A percentile compares a stretch with the other conserved stretches of the same genome.
These are phyloP conservation scores for Monarcha castaneiventris DNA, from an alignment of 2,113 vertebrate genomes.

Conservation along the genomic window DNA sequence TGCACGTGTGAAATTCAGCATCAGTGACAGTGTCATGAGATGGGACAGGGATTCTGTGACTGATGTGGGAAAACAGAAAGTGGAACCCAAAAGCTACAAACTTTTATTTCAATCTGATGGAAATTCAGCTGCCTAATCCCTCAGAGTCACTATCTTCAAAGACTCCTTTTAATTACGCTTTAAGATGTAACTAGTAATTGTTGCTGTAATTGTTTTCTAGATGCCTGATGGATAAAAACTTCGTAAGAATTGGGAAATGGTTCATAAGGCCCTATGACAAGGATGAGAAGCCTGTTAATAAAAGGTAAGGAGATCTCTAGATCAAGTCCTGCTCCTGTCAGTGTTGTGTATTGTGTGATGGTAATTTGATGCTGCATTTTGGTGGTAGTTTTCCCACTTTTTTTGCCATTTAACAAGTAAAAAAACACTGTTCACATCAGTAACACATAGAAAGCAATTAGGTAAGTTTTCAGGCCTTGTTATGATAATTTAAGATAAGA, in stretches of 20 bases:
- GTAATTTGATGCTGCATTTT: not conserved
- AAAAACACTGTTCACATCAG: not conserved
- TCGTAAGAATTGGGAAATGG: slow-evolving; percentile 94
- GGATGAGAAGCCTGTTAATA: slow-evolving; percentile 89
- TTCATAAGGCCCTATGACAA: slow-evolving; percentile 94
- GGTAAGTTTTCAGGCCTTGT: not conserved
- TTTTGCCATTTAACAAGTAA: not conserved
- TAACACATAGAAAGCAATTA: not conserved
- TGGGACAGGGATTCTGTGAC: not conserved
- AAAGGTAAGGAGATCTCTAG: slow-evolving; percentile 79
- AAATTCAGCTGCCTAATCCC: not conserved
- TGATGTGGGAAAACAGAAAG: not conserved
- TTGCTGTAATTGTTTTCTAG: slow-evolving; percentile 71
- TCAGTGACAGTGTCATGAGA: not conserved
- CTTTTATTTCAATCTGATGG: not conserved
- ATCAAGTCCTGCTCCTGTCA: not conserved
- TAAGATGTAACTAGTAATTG: not conserved
- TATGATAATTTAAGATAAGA: not conserved
- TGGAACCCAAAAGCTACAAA: not conserved
- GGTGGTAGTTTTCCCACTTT: not conserved
- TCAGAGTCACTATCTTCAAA: not conserved
- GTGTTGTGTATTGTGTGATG: not conserved
- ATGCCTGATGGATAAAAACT: slow-evolving; percentile 97
- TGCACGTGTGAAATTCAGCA: not conserved
- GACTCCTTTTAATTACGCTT: not conserved